phyloP scores from a whole-genome alignment of 2,888 invertebrate species.

The Diloba caeruleocephala region DNA sequence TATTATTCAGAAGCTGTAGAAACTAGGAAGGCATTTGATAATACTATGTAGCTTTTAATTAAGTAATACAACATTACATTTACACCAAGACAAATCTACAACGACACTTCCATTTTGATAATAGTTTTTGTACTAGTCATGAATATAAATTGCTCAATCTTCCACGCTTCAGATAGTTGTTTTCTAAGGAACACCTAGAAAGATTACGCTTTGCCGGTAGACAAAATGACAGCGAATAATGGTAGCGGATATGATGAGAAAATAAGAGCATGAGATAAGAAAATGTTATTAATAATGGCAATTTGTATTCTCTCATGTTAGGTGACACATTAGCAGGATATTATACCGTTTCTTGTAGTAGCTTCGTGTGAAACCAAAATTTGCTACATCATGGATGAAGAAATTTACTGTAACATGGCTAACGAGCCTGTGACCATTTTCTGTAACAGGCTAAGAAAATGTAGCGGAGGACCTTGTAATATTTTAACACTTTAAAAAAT shows the following conservation, averaged over 20 bases:
- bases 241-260: conserved; percentile 23
- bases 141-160: conserved; percentile 64
- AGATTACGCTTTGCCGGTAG: conserved; percentile 10
- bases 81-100: background rate
- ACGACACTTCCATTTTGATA: conserved; percentile 24
- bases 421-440: too few species aligned
- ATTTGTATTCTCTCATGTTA: conserved; percentile 23
- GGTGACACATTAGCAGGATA: conserved; percentile 2
- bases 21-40: background rate
- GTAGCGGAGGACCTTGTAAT: too few species aligned
- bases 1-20: too few species aligned
- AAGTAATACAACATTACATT: conserved; percentile 2
- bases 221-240: conserved; percentile 37
- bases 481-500: too few species aligned
- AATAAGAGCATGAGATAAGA: conserved; percentile 33
- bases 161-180: conserved; percentile 43
- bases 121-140: conserved; percentile 42
- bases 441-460: too few species aligned
- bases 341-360: conserved; percentile 3
- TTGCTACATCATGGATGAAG: conserved; percentile 1
- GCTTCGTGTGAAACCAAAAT: background rate
- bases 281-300: conserved; percentile 33
- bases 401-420: background rate
- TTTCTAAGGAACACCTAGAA: conserved; percentile 36
- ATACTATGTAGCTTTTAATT: background rate